phyloP scores from a whole-genome alignment of 2,113 vertebrate genomes.

The Periophthalmodon schlosseri region DNA sequence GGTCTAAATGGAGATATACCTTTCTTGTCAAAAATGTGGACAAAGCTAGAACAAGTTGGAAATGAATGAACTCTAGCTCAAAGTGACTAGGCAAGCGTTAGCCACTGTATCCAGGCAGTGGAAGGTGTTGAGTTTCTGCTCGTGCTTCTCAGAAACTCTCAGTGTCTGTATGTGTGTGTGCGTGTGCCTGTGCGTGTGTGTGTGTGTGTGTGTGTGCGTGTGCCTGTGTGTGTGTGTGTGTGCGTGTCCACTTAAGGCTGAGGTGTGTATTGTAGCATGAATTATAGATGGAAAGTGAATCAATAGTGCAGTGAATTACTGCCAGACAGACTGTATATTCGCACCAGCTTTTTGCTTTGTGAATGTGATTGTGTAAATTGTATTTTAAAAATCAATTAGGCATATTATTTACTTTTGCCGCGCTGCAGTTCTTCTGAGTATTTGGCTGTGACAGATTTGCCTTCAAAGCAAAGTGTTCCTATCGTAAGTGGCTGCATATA shows the following conservation, averaged over 20 bases:
- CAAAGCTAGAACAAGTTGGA: slow-evolving; percentile 42
- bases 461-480: slow-evolving; percentile 6
- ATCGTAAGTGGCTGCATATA: background rate
- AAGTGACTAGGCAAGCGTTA: slow-evolving; percentile 27
- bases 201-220: slow-evolving; percentile 7
- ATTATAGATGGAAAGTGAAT: slow-evolving; percentile 77
- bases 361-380: slow-evolving; percentile 10
- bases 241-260: slow-evolving; percentile 56
- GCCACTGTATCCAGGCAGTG: slow-evolving; percentile 11
- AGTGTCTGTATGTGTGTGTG: background rate
- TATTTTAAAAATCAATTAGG: slow-evolving; percentile 18
- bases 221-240: slow-evolving; percentile 25
- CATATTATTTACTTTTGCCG: slow-evolving; percentile 14
- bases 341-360: slow-evolving; percentile 4
- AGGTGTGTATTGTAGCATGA: slow-evolving; percentile 70
- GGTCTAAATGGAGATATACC: background rate
- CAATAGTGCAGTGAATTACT: slow-evolving; percentile 69
- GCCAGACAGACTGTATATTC: slow-evolving; percentile 37
- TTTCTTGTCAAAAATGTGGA: slow-evolving; percentile 1
- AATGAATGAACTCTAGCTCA: slow-evolving; percentile 58
- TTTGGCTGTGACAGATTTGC: slow-evolving; percentile 10
- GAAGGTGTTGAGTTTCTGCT: slow-evolving; percentile 59
- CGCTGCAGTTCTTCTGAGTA: background rate
- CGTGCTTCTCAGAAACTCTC: slow-evolving; percentile 59
- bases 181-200: slow-evolving; percentile 11